Conservation (phyloP, 2,888 invertebrate genomes). For the Branchellion lobata region DNA sequence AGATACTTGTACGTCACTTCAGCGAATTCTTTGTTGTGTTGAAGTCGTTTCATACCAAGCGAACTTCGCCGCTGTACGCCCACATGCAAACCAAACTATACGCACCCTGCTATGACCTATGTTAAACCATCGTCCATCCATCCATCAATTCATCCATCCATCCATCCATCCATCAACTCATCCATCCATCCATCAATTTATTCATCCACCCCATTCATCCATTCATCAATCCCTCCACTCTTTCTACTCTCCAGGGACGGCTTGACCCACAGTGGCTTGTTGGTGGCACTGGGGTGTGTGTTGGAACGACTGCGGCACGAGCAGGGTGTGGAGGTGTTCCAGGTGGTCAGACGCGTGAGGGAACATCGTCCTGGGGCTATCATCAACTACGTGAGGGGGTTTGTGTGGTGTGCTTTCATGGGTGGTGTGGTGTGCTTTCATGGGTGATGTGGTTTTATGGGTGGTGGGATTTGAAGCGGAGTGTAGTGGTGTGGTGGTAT, state of each 20-base stretch:
- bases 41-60: too few species aligned
- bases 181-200: neutral
- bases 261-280: constrained; percentile 50
- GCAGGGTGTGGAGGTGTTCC: constrained; percentile 60
- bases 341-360: constrained; percentile 59
- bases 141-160: too few species aligned
- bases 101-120: too few species aligned
- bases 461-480: neutral
- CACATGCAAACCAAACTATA: too few species aligned
- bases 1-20: too few species aligned
- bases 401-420: neutral
- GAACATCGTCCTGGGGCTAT: constrained; percentile 59
- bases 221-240: neutral
- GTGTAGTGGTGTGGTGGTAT: neutral
- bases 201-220: neutral
- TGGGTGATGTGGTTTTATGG: neutral
- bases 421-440: neutral
- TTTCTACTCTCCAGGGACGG: constrained; percentile 48
- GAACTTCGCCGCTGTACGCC: too few species aligned
- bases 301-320: constrained; percentile 60
- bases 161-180: too few species aligned
- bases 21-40: too few species aligned
- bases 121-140: too few species aligned
- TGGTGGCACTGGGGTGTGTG: constrained; percentile 49
- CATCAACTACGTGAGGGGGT: constrained; percentile 10